A percentile compares a stretch with the other conserved stretches of the same genome.
Evolutionary conservation across 2,113 vertebrate species (phyloP).

Genomic region (Syrmaticus mikado): DNA sequence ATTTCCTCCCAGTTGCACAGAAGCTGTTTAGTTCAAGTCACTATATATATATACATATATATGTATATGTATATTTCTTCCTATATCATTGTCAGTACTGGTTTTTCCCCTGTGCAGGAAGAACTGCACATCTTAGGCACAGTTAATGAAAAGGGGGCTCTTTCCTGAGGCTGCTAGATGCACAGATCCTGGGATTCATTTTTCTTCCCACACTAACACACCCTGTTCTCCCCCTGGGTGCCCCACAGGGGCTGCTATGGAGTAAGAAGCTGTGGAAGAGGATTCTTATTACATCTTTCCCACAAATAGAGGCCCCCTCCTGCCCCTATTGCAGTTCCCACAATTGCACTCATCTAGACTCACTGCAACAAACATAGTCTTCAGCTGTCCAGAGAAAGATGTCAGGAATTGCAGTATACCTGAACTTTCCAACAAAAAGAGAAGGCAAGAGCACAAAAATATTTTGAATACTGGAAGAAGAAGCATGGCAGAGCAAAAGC

Average conservation of each 20-base stretch:
- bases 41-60: too few species aligned
- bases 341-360: conserved; percentile 8
- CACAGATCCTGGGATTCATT: conserved; percentile 42
- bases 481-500: background rate
- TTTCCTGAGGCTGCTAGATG: conserved; percentile 19
- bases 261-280: conserved; percentile 64
- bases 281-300: conserved; percentile 55
- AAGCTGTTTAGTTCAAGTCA: background rate
- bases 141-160: background rate
- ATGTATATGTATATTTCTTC: background rate
- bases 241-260: conserved; percentile 46
- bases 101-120: background rate
- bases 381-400: conserved; percentile 13
- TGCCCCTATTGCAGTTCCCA: conserved; percentile 53
- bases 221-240: conserved; percentile 32
- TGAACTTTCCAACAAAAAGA: conserved; percentile 21
- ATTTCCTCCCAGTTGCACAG: background rate
- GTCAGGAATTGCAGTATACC: conserved; percentile 38
- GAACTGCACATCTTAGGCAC: background rate
- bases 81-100: background rate
- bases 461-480: conserved; percentile 14
- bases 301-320: conserved; percentile 57
- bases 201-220: conserved; percentile 40
- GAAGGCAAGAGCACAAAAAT: background rate
- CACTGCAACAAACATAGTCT: background rate